Base-by-base conservation (phyloP, 2,888 invertebrate genomes). In the Chloromyia formosa region DNA sequence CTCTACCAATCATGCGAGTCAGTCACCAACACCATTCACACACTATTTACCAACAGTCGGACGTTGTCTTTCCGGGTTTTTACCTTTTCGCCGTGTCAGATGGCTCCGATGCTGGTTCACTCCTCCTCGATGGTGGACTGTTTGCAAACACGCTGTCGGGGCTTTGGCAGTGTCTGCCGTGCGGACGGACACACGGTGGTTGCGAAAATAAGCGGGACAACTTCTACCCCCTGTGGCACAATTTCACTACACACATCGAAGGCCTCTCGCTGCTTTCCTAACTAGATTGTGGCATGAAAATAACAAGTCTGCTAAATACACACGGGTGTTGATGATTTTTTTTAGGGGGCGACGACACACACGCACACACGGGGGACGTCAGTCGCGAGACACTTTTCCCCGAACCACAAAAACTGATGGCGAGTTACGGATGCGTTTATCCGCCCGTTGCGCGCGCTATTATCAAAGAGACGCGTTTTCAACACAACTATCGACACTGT, bases 291-390 rank as follows among this genome's bases (percentile, higher is more conserved):
- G 27, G 27, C 27, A 35, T 35, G 27, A 35, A 35, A 35, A 35
- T 35, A 35, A 35, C 27, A 35, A 35, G 27, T 35, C 27, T 35
- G 27, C 27, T 4, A 35, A 35, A 7, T 7, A 35, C 27, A 35
- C 27, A 35, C 27, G 27, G 27, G 27, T 35, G 27, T 16, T 56
- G 56, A 56, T 66, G 35, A 35, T 62, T 45, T 18, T 66, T 22
- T 62, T 66, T 49, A 45, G 35, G 35, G 66, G 66, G 66, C 66
- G 66, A 66, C 66, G 66, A 66, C 66, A 66, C 66, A 66, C 66
- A 66, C 66, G 66, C 66, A 62, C 45, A 45, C 12, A 45, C 45
- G 66, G 49, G 3, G 49, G 66, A 66, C 49, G 45, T 66, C 66
- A 66, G 35, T 16, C 66, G 27, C 27, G 27, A 66, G 66, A 66